Evolutionary conservation across 37 sponge, comb jelly and placozoan genomes (phyloP).

Genomic region (Oopsacas minuta): DNA sequence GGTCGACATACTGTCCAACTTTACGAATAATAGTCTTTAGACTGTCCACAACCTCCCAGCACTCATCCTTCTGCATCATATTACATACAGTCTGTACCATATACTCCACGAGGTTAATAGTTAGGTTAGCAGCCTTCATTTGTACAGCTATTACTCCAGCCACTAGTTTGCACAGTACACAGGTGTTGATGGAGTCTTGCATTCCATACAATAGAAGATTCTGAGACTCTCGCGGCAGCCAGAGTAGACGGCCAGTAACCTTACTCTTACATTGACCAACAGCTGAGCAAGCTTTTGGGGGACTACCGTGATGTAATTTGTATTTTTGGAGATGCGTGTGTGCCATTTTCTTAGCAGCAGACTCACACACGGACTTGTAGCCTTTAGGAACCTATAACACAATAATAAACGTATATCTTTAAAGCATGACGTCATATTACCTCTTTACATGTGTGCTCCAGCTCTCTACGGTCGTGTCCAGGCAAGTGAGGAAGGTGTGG

Average conservation of each 20-base stretch:
- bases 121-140: constrained; percentile 9
- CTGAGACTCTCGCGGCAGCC: background rate
- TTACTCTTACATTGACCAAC: background rate
- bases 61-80: constrained; percentile 5
- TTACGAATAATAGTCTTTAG: background rate
- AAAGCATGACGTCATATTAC: too few relatives aligned
- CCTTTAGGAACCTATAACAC: background rate
- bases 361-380: background rate
- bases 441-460: background rate
- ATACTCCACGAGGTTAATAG: constrained; percentile 15
- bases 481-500: background rate
- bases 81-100: constrained; percentile 15
- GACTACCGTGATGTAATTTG: constrained; percentile 10
- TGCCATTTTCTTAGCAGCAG: background rate
- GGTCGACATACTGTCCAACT: constrained; percentile 11
- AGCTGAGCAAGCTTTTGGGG: background rate
- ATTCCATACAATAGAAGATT: background rate
- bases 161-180: background rate
- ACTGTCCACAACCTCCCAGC: background rate
- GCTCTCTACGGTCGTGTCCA: background rate
- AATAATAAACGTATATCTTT: too few relatives aligned
- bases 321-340: background rate
- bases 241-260: background rate
- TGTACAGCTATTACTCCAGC: background rate
- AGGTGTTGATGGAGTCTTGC: constrained; percentile 10